phyloP scores from a whole-genome alignment of 2,888 invertebrate genomes.

The Hydropsyche betteni region DNA sequence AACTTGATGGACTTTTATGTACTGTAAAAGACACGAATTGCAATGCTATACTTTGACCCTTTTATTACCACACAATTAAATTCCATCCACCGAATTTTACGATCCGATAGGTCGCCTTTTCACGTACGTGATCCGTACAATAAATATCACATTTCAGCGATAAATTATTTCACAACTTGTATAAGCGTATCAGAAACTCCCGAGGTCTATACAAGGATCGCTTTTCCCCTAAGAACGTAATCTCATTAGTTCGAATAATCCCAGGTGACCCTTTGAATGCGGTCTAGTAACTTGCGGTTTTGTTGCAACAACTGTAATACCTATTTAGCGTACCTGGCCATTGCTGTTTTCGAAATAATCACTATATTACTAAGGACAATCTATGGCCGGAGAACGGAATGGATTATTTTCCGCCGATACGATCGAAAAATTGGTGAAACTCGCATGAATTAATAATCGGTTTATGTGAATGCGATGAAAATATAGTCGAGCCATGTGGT shows the following conservation, averaged over 20 bases:
- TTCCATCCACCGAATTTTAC: too few species aligned
- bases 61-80: conserved; percentile 13
- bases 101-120: too few species aligned
- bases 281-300: not conserved
- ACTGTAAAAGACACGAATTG: conserved; percentile 21
- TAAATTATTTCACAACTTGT: too few species aligned
- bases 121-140: too few species aligned
- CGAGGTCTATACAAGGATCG: not conserved
- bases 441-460: conserved; percentile 26
- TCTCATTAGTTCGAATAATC: conserved; percentile 11
- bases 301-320: too few species aligned
- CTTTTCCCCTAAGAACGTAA: not conserved
- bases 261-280: conserved; percentile 29
- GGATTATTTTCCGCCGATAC: conserved; percentile 14
- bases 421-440: not conserved
- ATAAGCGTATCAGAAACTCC: too few species aligned
- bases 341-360: too few species aligned
- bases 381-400: not conserved
- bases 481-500: not conserved
- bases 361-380: too few species aligned
- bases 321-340: too few species aligned
- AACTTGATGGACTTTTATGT: conserved; percentile 11
- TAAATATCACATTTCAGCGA: too few species aligned
- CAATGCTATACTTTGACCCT: conserved; percentile 7
- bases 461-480: conserved; percentile 17